phyloP scores from a whole-genome alignment of 2,113 vertebrate genomes.

The Forbesichthys agassizii region DNA sequence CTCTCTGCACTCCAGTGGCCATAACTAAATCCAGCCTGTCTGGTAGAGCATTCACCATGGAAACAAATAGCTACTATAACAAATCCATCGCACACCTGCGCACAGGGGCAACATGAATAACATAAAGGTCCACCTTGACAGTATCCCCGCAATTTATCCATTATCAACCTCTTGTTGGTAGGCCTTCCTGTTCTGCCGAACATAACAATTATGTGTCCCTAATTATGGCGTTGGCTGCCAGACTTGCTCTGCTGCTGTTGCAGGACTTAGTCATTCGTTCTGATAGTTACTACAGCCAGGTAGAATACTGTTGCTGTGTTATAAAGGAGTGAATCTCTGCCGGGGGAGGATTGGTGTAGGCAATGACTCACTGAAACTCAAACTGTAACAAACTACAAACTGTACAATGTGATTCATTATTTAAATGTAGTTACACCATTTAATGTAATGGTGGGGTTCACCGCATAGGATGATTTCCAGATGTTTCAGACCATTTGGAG shows the following conservation, averaged over 20 bases:
- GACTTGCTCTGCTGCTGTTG: constrained; percentile 27
- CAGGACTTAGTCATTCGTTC: constrained; percentile 63
- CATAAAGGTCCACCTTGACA: constrained; percentile 38
- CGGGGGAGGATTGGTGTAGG: too few species aligned
- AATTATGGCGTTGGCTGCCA: constrained; percentile 47
- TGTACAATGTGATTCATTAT: too few species aligned
- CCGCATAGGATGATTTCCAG: too few species aligned
- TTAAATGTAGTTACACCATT: too few species aligned
- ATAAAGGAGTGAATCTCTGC: constrained; percentile 43
- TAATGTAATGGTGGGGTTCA: too few species aligned
- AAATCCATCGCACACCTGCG: neutral
- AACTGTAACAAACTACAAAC: too few species aligned
- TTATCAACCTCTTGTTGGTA: constrained; percentile 46
- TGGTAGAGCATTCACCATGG: constrained; percentile 44
- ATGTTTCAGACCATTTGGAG: too few species aligned
- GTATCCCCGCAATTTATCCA: constrained; percentile 48
- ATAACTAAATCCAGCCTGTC: constrained; percentile 1
- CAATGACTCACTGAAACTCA: too few species aligned
- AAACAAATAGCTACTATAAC: constrained; percentile 50
- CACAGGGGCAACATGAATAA: constrained; percentile 11
- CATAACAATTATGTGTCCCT: constrained; percentile 61
- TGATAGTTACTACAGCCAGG: constrained; percentile 53
- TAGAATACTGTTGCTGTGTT: constrained; percentile 56
- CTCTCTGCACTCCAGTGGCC: neutral
- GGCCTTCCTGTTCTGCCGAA: constrained; percentile 52